Conservation (phyloP, 1,140 invertebrate genomes). For the Lanistes nyassanus region DNA sequence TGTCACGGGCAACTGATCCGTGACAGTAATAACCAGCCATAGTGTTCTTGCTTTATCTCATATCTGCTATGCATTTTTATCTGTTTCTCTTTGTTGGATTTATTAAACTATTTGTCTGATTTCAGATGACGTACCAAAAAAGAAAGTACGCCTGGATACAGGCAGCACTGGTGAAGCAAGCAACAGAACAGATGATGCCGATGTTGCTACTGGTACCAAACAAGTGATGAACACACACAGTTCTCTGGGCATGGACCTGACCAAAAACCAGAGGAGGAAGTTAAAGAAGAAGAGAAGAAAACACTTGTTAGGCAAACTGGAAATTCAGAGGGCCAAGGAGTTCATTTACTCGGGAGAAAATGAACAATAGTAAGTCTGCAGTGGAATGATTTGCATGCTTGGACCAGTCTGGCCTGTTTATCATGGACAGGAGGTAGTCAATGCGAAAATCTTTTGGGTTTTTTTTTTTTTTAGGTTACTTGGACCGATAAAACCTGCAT, state of each 20-base stretch:
- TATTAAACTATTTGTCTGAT: background rate
- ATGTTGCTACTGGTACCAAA: slow-evolving; percentile 4
- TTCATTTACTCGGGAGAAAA: slow-evolving; percentile 24
- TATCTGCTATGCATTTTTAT: no score
- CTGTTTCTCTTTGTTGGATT: no score
- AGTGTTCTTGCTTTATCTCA: no score
- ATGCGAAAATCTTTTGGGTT: no score
- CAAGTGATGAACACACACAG: slow-evolving; percentile 2
- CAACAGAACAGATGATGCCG: slow-evolving; percentile 1
- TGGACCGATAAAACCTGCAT: no score
- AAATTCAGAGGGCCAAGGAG: slow-evolving; percentile 22
- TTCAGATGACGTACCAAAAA: slow-evolving; percentile 12
- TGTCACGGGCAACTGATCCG: no score
- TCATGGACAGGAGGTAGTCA: no score
- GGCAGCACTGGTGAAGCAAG: background rate
- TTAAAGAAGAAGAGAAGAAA: slow-evolving; percentile 19
- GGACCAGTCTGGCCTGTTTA: background rate
- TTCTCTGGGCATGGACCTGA: slow-evolving; percentile 16
- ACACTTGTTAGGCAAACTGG: slow-evolving; percentile 16
- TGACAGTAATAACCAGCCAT: background rate
- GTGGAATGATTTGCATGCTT: background rate
- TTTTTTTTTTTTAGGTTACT: no score
- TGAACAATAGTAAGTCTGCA: slow-evolving; percentile 12
- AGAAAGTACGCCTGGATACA: slow-evolving; percentile 13
- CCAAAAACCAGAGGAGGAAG: slow-evolving; percentile 28